Evolutionary conservation across 2,888 invertebrate genomes (phyloP), one percentile per base, ranked within the genome.

Genomic region (Netelia melanura): DNA sequence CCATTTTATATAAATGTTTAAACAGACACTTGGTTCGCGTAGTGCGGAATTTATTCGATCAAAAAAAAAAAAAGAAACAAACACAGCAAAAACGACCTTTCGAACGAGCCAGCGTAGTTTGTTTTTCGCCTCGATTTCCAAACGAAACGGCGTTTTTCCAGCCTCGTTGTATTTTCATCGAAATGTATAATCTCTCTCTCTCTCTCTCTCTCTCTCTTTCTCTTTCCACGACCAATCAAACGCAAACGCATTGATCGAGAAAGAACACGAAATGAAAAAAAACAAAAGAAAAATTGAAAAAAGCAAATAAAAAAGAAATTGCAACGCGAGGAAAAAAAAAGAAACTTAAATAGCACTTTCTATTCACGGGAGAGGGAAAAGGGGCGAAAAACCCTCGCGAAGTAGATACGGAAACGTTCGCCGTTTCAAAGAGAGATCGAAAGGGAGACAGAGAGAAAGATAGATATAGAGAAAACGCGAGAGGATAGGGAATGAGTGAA

Each of bases 401-500:
- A 80, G 44, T 30, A 54, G 44, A 71, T 64, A 70, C 48, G 64
- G 14, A 64, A 71, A 62, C 23, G 30, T 10, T n/a, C 43, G 3
- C n/a, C 25, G n/a, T 30, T 30, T 3, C 25, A 38, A 65, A 17
- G 17, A 38, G 25, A 65, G 25, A 25, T 62, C 25, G 30, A 30
- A 5, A 30, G 30, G 5, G 6, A 0, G 30, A 17, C 17, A 30
- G 30, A 30, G 30, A 30, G 5, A 30, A 30, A 30, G 30, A 30
- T 3, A 30, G 3, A 30, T 2, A 30, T 30, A 30, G 30, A 30
- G 30, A 30, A 5, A 30, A 30, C 30, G 30, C 14, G 61, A 72
- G 61, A 48, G 43, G 48, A 74, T 77, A 68, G 70, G 30, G 81
- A 81, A 78, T 70, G 79, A 72, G 72, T 65, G 70, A 70, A 68